Percentiles rank a stretch among this genome's conserved stretches.
These are phyloP conservation scores for Antennarius maculatus DNA, from an alignment of 2,797 vertebrate genomes.

Conservation along the genomic window DNA sequence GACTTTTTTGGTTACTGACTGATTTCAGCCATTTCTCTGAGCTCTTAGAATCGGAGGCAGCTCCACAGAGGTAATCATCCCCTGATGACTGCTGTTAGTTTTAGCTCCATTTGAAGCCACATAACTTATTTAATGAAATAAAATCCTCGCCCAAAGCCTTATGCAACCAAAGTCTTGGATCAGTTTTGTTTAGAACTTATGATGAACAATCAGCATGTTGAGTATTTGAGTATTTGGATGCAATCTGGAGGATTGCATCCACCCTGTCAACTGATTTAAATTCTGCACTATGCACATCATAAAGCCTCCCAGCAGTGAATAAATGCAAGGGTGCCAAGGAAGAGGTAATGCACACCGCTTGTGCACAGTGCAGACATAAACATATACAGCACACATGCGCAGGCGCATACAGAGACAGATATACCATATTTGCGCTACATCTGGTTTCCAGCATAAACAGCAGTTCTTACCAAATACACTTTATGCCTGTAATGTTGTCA, in stretches of 20 bases:
- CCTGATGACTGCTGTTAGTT: conserved; percentile 43
- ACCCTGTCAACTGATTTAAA: conserved; percentile 54
- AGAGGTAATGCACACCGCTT: conserved; percentile 13
- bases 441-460: not conserved
- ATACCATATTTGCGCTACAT: conserved; percentile 1
- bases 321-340: conserved; percentile 24
- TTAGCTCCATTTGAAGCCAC: conserved; percentile 44
- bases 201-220: conserved; percentile 32
- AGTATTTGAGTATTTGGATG: too few species aligned
- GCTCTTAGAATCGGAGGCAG: conserved; percentile 5
- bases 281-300: conserved; percentile 51
- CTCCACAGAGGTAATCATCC: conserved; percentile 43
- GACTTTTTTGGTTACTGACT: too few species aligned
- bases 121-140: conserved; percentile 45
- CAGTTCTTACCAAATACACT: too few species aligned
- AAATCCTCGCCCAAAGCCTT: conserved; percentile 43
- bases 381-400: conserved; percentile 8
- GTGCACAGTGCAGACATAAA: conserved; percentile 18
- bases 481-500: too few species aligned
- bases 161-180: conserved; percentile 41
- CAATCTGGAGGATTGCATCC: conserved; percentile 44
- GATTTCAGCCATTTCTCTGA: conserved; percentile 33
- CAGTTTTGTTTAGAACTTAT: conserved; percentile 64
- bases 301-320: conserved; percentile 36
- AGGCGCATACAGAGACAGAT: too few species aligned